These are phyloP conservation scores for Anastatus disparis DNA, from an alignment of 1,140 invertebrate species.

Conservation along the genomic window DNA sequence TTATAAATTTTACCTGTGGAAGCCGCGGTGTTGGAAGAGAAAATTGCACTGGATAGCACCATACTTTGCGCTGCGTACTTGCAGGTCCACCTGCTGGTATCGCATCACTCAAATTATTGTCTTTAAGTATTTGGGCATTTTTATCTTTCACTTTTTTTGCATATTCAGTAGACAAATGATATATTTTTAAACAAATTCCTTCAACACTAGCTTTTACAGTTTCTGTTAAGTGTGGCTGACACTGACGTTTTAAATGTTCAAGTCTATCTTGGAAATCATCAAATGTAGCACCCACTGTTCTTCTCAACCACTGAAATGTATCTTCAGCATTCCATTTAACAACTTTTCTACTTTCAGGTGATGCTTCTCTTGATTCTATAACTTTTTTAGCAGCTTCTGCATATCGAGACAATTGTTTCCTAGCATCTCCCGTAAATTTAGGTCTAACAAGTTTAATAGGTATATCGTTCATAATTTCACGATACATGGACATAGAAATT, in stretches of 20 bases:
- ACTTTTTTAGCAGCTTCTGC: slow-evolving; percentile 97
- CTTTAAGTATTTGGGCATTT: slow-evolving; percentile 85
- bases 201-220: slow-evolving; percentile 94
- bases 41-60: slow-evolving; percentile 95
- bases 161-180: slow-evolving; percentile 91
- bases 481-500: slow-evolving; percentile 94
- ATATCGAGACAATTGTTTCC: slow-evolving; percentile 95
- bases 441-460: slow-evolving; percentile 94
- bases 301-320: slow-evolving; percentile 94
- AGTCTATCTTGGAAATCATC: slow-evolving; percentile 85
- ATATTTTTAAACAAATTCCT: slow-evolving; percentile 95
- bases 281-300: slow-evolving; percentile 94
- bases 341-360: slow-evolving; percentile 94
- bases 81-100: slow-evolving; percentile 73
- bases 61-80: slow-evolving; percentile 84
- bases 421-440: slow-evolving; percentile 94
- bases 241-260: slow-evolving; percentile 80
- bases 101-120: slow-evolving; percentile 84
- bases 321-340: slow-evolving; percentile 99
- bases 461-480: slow-evolving; percentile 98
- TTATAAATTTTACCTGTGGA: slow-evolving; percentile 68
- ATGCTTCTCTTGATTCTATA: slow-evolving; percentile 91
- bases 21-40: slow-evolving; percentile 85
- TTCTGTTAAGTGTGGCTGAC: slow-evolving; percentile 93
- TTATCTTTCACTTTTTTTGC: slow-evolving; percentile 90